A percentile compares a stretch with the other conserved stretches of the same genome.
Evolutionary conservation across 2,888 invertebrate species (phyloP).

Genomic region (Balanococcus diminutus): DNA sequence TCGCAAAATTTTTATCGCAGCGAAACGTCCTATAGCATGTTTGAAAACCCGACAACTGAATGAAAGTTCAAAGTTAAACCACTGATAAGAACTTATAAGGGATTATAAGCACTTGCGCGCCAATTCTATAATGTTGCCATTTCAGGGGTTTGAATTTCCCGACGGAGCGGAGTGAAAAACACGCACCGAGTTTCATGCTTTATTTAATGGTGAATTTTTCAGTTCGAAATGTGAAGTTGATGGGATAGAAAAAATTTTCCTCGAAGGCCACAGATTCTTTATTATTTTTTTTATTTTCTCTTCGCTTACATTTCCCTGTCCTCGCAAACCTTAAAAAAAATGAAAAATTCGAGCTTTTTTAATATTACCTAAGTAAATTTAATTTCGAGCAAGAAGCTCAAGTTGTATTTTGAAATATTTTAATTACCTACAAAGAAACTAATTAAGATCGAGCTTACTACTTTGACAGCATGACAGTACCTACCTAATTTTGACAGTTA

Average conservation of each 20-base stretch:
- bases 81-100: conserved; percentile 46
- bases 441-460: conserved; percentile 7
- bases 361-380: neutral
- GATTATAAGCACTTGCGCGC: conserved; percentile 43
- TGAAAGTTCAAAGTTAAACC: conserved; percentile 37
- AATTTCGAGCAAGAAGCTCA: neutral
- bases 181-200: neutral
- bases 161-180: neutral
- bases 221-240: neutral
- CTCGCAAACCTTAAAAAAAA: neutral
- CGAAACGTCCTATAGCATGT: conserved; percentile 39
- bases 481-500: neutral
- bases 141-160: conserved; percentile 22
- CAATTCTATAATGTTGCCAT: conserved; percentile 41
- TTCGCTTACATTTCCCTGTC: neutral
- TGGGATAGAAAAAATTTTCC: neutral
- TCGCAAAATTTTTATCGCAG: conserved; percentile 17
- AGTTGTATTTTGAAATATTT: neutral
- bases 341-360: neutral
- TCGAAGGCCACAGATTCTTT: neutral
- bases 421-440: conserved; percentile 11
- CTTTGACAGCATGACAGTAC: neutral
- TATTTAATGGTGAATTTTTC: neutral
- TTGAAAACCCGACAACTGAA: conserved; percentile 40
- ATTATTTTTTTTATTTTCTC: neutral